Base-by-base conservation (phyloP, 92 coral and sea anemone species). In the Porites rus region DNA sequence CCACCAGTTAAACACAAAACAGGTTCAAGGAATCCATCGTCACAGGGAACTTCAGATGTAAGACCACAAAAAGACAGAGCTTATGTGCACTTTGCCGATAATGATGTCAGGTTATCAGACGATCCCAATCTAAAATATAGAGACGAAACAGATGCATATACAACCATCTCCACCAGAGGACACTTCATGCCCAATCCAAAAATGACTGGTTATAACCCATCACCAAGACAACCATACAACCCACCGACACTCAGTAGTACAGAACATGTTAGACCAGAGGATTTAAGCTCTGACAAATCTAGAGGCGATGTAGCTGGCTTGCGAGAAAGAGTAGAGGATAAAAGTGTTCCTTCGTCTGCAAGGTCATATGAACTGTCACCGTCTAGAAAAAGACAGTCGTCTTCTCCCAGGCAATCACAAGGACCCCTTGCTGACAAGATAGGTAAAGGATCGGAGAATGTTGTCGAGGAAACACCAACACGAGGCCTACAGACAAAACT, bases 111-210 rank as follows among this genome's bases (percentile, higher is more conserved):
- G 69, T 65, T 75, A 13, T 21, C 86, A 61, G 84, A 79, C 50
- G 92, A 94, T 54, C 92, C 95, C 22, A 84, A 88, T 69, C 85
- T 94, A 65, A 94, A 90, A 65, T 94, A 94, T 71, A 86, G 90
- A 13, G 98, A 94, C 65, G 98, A 94, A 71, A 74, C 93, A 38
- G 79, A 72, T 72, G 98, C 96, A 5, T 92, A 92, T 31, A 86
- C 95, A 43, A 86, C 90, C 70, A 61, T 61, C 67, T 90, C 89
- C 78, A 94, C 98, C 0, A 87, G 92, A 65, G 98, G 98, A 10
- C 94, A 94, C 80, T 94, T 94, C 53, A 94, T 94, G 19, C 91
- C 96, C 10, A 94, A 94, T 68, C 98, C 98, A 12, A 80, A 76
- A 43, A 43, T 71, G 14, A 66, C 38, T 17, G 59, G 46, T 67